These are phyloP conservation scores for Porites rus DNA, from an alignment of 92 coral and sea anemone species.

Conservation along the genomic window DNA sequence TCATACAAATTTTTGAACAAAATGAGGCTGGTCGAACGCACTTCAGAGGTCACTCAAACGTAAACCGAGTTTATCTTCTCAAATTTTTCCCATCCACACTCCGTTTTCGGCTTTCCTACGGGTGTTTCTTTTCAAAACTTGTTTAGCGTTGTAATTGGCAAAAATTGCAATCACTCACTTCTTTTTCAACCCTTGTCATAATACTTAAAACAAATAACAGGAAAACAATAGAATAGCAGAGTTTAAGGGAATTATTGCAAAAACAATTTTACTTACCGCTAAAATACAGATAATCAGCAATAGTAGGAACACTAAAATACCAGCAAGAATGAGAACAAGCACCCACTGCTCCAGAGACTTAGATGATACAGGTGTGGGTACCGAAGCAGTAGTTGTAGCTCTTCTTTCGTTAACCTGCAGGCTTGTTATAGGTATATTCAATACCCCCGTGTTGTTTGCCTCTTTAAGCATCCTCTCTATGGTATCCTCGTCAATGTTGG, in stretches of 20 bases:
- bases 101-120: too few species aligned
- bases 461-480: neutral
- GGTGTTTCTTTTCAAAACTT: too few species aligned
- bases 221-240: neutral
- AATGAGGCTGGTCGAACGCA: too few species aligned
- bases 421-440: slow-evolving; percentile 20
- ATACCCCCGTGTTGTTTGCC: slow-evolving; percentile 17
- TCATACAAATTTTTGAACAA: too few species aligned
- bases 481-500: neutral
- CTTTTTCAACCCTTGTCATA: too few species aligned
- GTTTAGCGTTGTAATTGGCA: too few species aligned
- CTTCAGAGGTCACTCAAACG: too few species aligned
- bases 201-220: neutral
- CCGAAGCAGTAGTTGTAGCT: neutral
- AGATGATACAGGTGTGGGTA: neutral
- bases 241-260: neutral
- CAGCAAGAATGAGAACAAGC: slow-evolving; percentile 16
- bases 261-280: slow-evolving; percentile 23
- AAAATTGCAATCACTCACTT: too few species aligned
- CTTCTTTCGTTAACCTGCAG: slow-evolving; percentile 3
- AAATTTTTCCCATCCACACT: too few species aligned
- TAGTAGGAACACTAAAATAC: slow-evolving; percentile 12
- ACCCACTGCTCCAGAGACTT: slow-evolving; percentile 30
- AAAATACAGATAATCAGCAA: slow-evolving; percentile 19
- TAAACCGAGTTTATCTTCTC: too few species aligned